A percentile compares a stretch with the other conserved stretches of the same genome.
phyloP scores from a whole-genome alignment of 2,888 invertebrate species.

The Oxytorus armatus region DNA sequence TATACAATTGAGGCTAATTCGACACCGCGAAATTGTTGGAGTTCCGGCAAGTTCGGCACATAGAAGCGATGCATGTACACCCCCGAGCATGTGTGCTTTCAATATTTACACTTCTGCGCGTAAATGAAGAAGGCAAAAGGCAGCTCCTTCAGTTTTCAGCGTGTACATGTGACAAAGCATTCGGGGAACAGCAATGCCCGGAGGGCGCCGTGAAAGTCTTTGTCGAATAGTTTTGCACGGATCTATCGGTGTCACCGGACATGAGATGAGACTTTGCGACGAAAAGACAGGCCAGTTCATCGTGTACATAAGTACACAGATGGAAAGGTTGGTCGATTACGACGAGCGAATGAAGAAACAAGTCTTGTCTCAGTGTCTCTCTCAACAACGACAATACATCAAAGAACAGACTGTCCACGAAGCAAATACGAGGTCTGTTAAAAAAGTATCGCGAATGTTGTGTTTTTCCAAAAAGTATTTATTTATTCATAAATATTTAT shows the following conservation, averaged over 20 bases:
- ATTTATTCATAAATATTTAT: no score
- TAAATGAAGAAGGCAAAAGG: constrained; percentile 22
- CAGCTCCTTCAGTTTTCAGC: constrained; percentile 45
- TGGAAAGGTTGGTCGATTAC: background rate
- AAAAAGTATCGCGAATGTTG: no score
- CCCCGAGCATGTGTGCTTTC: constrained; percentile 46
- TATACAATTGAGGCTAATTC: constrained; percentile 47
- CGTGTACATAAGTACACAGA: background rate
- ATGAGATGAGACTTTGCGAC: constrained; percentile 35
- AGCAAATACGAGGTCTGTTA: no score
- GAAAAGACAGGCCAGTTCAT: constrained; percentile 16
- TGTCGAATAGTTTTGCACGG: constrained; percentile 3
- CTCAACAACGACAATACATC: no score
- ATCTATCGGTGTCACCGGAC: constrained; percentile 25
- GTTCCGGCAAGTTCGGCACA: constrained; percentile 25
- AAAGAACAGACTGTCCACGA: no score
- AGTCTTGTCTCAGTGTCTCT: background rate
- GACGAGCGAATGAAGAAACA: background rate
- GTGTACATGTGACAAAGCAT: background rate
- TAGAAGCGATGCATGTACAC: constrained; percentile 32
- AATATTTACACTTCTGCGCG: constrained; percentile 59
- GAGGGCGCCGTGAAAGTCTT: constrained; percentile 58
- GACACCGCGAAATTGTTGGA: constrained; percentile 43
- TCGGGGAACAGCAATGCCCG: constrained; percentile 16
- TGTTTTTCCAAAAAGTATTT: no score